Base-by-base conservation (phyloP, 2,113 vertebrate species). In the Poicephalus meyeri region DNA sequence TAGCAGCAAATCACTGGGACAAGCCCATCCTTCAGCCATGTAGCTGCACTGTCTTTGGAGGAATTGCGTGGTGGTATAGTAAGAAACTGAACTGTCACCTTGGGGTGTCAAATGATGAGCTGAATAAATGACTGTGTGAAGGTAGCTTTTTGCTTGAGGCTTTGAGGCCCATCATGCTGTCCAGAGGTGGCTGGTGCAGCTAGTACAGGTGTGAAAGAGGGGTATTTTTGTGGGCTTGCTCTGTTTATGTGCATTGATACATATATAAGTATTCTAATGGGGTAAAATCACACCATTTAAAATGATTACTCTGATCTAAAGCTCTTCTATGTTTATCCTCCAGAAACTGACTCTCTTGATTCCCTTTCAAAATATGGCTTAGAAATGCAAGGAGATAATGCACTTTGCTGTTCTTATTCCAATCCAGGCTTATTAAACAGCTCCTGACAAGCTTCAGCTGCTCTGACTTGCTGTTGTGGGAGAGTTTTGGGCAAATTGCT, bases 1-100 rank as follows among this genome's bases (percentile, higher is more conserved):
- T 10, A 33, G 10, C 25, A 5, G 24, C 12, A 5, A 33, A 23
- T 29, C 14, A 11, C 13, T 31, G 35, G 41, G 58, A 10, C 23
- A 11, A 37, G 19, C 21, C 49, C 25, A 7, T 14, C 41, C 65
- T 31, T 71, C 31, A 11, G 72, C 9, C 17, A 5, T 3, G 26
- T 19, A 9, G 4, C 0, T 33, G 26, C 6, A 1, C 31, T 4
- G 6, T 2, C 56, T 50, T 19, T 33, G 49, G 73, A 25, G 58
- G 65, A 39, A 12, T 8, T 42, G 41, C 1, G 0, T 3, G 3
- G 9, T 1, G 1, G 7, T 29, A 12, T 8, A 35, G 35, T 3
- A 29, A 37, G 35, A 64, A 42, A 13, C 26, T 39, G 4, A 5
- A 0, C 6, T 1, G 2, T 35, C 41, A 6, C n/a, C 20, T 41